Evolutionary conservation across 2,888 invertebrate species (phyloP), one percentile per base, ranked within the genome.

Genomic region (Macaria notata): DNA sequence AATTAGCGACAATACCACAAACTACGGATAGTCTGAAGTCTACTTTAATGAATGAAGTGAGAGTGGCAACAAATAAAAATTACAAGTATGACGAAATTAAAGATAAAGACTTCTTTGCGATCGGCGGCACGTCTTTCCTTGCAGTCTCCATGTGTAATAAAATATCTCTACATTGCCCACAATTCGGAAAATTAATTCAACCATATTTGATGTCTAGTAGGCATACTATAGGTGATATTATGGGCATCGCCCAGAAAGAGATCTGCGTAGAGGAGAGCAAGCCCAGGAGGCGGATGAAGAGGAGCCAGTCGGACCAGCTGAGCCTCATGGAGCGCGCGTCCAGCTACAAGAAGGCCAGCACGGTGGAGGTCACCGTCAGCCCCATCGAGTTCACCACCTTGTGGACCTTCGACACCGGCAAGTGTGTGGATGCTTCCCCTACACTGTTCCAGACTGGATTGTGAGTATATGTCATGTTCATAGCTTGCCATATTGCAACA

Each of bases 391-490:
- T 86, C 63, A 64, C 71, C 41, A 92, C 94, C 81, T 76, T 79
- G 81, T 93, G 94, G 95, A 89, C 84, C 63, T 92, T 90, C 76
- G 84, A 96, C 80, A 92, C 95, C 50, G 90, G 92, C 43, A 97
- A 97, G 83, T 98, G 98, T 87, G 94, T 98, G 7, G 97, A 98
- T 92, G 95, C 96, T 6, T 93, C 96, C 9, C 96, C 96, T 29
- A 85, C 93, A 30, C 66, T 94, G 50, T 92, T 93, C 66, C 69
- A 84, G 65, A 72, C 73, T 60, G 81, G 77, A 68, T 74, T 78
- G 93, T 93, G 84, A 88, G 88, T 85, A 65, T 30, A 30, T 63
- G 9, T 19, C 33, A 9, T 46, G 5, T 30, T 39, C 29, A 7
- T 31, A 4, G n/a, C 1, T 36, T 36, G 5, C 33, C 7, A 36